Evolutionary conservation across 2,797 vertebrate genomes (phyloP).

Genomic region (Leptoclinus maculatus): DNA sequence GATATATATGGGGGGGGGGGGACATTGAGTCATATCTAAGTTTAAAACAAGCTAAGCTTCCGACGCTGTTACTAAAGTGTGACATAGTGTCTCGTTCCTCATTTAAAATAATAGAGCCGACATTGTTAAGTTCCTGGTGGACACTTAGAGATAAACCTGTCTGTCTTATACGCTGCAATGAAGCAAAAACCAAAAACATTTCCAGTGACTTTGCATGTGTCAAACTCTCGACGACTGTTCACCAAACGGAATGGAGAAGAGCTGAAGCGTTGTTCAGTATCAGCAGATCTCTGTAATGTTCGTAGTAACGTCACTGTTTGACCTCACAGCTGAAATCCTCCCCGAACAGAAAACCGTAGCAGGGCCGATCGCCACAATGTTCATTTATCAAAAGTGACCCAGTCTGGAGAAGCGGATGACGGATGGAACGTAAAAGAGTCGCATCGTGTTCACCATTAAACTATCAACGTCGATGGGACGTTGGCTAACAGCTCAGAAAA

Average conservation of each 20-base stretch:
- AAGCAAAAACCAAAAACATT: not conserved
- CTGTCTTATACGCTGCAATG: not conserved
- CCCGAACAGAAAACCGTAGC: not conserved
- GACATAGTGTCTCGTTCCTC: not conserved
- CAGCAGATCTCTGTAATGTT: not conserved
- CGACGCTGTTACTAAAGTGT: not conserved
- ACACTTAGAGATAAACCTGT: not conserved
- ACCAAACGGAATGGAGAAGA: not conserved
- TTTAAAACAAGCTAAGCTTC: conserved; percentile 5
- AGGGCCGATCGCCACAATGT: not conserved
- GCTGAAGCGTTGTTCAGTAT: not conserved
- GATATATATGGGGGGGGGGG: not conserved
- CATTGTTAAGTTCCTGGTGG: not conserved
- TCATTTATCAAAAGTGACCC: not conserved
- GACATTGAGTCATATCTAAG: not conserved
- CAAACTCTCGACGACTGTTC: not conserved
- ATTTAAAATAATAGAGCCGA: not conserved
- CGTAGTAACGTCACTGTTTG: not conserved
- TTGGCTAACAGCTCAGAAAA: not conserved
- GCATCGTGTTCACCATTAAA: not conserved
- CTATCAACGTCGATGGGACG: not conserved
- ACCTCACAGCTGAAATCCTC: not conserved
- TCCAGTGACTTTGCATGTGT: conserved; percentile 18
- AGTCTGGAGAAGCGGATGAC: not conserved
- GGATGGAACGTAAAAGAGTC: not conserved